phyloP scores from a whole-genome alignment of 2,113 vertebrate species.

The Leptodactylus fuscus region DNA sequence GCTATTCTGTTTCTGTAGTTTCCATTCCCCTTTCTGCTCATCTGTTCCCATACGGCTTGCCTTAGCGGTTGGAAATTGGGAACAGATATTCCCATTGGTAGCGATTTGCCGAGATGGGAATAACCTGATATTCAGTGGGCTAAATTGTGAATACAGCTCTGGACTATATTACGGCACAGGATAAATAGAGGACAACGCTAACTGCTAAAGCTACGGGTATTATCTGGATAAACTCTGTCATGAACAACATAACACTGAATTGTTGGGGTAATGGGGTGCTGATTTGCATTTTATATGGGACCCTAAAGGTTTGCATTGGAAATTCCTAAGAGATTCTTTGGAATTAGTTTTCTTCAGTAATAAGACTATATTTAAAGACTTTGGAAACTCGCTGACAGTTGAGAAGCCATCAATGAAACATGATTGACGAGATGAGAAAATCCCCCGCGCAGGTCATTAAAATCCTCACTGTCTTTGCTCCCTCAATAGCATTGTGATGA shows the following conservation, averaged over 20 bases:
- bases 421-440: slow-evolving; percentile 14
- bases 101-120: too few species aligned
- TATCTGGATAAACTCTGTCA: background rate
- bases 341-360: slow-evolving; percentile 4
- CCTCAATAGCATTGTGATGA: background rate
- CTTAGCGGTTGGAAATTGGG: too few species aligned
- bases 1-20: too few species aligned
- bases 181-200: too few species aligned
- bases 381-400: slow-evolving; percentile 16
- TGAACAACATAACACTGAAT: background rate
- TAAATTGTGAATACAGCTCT: too few species aligned
- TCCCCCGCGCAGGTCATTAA: background rate
- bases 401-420: slow-evolving; percentile 15
- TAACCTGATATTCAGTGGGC: too few species aligned
- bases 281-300: background rate
- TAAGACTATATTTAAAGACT: slow-evolving; percentile 19
- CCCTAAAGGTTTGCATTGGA: background rate
- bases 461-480: background rate
- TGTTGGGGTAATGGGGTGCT: background rate
- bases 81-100: too few species aligned
- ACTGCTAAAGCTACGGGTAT: too few species aligned
- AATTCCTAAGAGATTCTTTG: slow-evolving; percentile 1
- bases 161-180: too few species aligned
- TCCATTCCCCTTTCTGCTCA: too few species aligned
- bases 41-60: too few species aligned